phyloP scores from a whole-genome alignment of 30 jellyfish, hydroid and myxozoan species.

The Aurelia coerulea region DNA sequence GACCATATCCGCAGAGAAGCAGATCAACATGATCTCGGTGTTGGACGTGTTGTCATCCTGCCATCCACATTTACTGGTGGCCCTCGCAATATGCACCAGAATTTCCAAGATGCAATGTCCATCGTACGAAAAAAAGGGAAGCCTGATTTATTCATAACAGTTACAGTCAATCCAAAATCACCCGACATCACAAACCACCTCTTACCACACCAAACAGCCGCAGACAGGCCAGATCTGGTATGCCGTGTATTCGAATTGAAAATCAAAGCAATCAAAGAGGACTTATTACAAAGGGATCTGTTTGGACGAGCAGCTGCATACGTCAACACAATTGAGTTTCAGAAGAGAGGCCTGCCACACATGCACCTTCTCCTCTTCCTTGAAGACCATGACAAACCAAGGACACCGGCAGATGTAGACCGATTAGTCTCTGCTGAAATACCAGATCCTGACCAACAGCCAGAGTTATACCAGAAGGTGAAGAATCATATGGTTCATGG shows the following conservation, averaged over 20 bases:
- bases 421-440: slow-evolving; percentile 9
- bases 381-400: neutral
- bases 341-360: slow-evolving; percentile 47
- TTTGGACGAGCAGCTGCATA: slow-evolving; percentile 42
- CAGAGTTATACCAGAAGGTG: neutral
- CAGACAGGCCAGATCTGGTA: slow-evolving; percentile 50
- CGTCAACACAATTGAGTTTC: slow-evolving; percentile 54
- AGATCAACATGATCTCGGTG: neutral
- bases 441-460: neutral
- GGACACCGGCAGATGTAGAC: neutral
- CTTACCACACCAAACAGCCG: neutral
- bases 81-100: slow-evolving; percentile 44
- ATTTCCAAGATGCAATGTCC: slow-evolving; percentile 56
- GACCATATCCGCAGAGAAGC: slow-evolving; percentile 3
- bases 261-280: slow-evolving; percentile 16
- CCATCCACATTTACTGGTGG: slow-evolving; percentile 38
- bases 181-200: slow-evolving; percentile 8
- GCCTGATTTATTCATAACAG: neutral
- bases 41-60: slow-evolving; percentile 54
- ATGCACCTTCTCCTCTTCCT: neutral
- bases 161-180: neutral
- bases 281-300: slow-evolving; percentile 6
- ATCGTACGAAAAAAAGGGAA: neutral
- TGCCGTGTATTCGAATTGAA: slow-evolving; percentile 32
- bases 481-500: neutral